These are phyloP conservation scores for Nasua narica DNA, from an alignment of 2,797 vertebrate genomes.

Conservation along the genomic window DNA sequence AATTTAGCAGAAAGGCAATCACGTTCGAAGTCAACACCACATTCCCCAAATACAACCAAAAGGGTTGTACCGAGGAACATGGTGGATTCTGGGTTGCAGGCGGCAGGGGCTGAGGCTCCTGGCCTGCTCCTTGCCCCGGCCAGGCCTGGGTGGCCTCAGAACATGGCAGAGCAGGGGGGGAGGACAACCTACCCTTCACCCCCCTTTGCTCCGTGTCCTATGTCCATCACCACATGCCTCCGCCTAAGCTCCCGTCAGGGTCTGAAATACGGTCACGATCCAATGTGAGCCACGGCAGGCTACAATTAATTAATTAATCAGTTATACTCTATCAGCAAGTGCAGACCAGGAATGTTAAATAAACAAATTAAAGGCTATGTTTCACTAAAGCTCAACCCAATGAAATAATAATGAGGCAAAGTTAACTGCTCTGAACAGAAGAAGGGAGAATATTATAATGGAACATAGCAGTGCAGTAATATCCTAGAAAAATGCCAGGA, in stretches of 20 bases:
- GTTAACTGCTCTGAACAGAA: constrained; percentile 35
- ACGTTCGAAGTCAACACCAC: not conserved
- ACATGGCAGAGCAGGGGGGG: not conserved
- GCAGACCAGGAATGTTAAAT: constrained; percentile 69
- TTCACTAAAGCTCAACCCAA: constrained; percentile 53
- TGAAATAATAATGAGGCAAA: constrained; percentile 58
- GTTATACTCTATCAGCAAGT: constrained; percentile 58
- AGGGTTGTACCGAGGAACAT: not conserved
- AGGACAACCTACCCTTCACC: not conserved
- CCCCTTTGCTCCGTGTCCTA: not conserved
- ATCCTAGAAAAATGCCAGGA: not conserved
- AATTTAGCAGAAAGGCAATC: not conserved
- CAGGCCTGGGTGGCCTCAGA: not conserved
- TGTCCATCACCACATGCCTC: not conserved
- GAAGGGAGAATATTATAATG: not conserved
- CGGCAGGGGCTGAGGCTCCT: not conserved
- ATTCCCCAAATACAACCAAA: not conserved
- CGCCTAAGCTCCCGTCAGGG: not conserved
- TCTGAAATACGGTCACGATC: constrained; percentile 31
- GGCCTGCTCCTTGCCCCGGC: not conserved
- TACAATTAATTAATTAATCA: constrained; percentile 69
- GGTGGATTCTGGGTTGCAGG: not conserved
- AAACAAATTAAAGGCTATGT: constrained; percentile 61
- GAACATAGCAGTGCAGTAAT: not conserved
- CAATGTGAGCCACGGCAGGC: not conserved